A percentile compares a stretch with the other conserved stretches of the same genome.
Conservation (phyloP, 2,113 vertebrate genomes). For the Panurus biarmicus region DNA sequence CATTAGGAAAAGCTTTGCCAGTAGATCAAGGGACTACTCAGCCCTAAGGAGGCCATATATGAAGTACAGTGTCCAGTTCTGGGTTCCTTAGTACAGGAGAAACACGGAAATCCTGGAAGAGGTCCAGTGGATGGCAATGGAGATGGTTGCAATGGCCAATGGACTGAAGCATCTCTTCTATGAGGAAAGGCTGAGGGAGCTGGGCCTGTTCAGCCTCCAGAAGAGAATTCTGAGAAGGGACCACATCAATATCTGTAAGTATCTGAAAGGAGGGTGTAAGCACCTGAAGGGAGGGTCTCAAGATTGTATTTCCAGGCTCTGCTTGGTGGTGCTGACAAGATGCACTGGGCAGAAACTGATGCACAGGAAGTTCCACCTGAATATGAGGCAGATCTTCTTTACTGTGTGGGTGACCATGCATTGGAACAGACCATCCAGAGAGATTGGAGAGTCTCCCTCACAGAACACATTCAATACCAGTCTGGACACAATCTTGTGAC, state of each 20-base stretch:
- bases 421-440: neutral
- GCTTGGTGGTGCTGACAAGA: neutral
- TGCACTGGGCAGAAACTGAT: neutral
- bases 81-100: neutral
- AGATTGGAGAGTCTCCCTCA: neutral
- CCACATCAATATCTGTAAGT: neutral
- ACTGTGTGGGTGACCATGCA: accelerated
- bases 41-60: neutral
- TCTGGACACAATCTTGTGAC: neutral
- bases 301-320: neutral
- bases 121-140: neutral
- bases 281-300: neutral
- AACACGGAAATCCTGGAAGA: neutral
- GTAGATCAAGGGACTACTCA: neutral
- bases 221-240: neutral
- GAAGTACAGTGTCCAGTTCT: neutral
- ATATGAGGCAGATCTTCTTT: neutral
- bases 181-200: neutral
- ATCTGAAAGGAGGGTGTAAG: neutral
- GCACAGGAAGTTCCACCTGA: neutral
- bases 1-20: neutral
- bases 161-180: neutral
- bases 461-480: neutral
- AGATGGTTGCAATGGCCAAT: neutral
- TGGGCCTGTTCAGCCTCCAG: neutral